Evolutionary conservation across 1,140 invertebrate species (phyloP), one percentile per base, ranked within the genome.

Genomic region (Melipona quadrifasciata): DNA sequence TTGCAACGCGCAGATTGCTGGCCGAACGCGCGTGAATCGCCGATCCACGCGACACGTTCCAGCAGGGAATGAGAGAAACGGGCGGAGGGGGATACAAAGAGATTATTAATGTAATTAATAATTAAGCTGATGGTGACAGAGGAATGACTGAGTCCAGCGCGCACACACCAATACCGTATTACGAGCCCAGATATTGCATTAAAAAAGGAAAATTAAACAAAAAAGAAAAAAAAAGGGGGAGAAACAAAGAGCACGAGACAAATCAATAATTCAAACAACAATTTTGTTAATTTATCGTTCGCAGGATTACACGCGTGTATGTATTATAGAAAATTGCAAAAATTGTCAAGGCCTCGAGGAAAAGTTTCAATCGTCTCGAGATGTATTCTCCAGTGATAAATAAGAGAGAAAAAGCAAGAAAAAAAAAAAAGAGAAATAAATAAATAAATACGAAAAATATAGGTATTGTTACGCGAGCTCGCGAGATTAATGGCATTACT

Each of bases 111-210:
- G 84, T 72, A 87, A 91, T 91, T 86, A 89, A 90, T 90, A 90
- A 90, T 83, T 83, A 90, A 91, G 87, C 80, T 82, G 70, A 57
- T 57, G 77, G 27, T 82, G 65, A 85, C 51, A 88, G 58, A 86
- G 57, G 84, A 83, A 86, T 86, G 75, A 27, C 79, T 82, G 91
- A 92, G 90, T 92, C 91, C 91, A 89, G 80, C 55, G 75, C 73
- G 61, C 82, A 80, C 88, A 87, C 85, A 86, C 85, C 87, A 86
- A 67, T 89, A 89, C 71, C 88, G 17, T 68, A 84, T 84, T 88
- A 89, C 76, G 88, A 88, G 83, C 86, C 87, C 78, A 84, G 78
- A 78, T 87, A 88, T 88, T 72, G 34, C n/a, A 75, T 70, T 74
- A 82, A 77, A 53, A 55, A 24, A n/a, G 47, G 53, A 58, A 24